Evolutionary conservation across 2,113 vertebrate species (phyloP).

Genomic region (Dipodomys stephensi): DNA sequence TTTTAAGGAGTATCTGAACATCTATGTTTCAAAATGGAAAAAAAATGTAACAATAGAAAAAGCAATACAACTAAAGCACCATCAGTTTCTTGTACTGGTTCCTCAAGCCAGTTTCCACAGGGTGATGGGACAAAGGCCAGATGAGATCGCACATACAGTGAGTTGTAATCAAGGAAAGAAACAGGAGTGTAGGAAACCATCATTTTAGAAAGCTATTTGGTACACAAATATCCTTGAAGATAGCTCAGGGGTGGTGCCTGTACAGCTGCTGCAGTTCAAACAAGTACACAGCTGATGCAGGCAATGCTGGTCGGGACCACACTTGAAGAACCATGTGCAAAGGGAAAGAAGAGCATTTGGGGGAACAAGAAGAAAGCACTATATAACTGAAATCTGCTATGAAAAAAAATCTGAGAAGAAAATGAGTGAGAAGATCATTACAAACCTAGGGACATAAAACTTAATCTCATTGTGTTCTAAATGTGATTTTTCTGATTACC

Average conservation of each 20-base stretch:
- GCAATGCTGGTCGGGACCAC: not conserved
- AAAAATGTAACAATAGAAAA: not conserved
- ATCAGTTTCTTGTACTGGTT: not conserved
- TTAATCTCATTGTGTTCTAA: not conserved
- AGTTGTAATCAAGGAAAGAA: not conserved
- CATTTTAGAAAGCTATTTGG: not conserved
- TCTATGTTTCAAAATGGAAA: constrained; percentile 31
- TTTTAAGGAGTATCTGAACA: constrained; percentile 1
- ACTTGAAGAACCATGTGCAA: not conserved
- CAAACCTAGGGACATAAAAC: not conserved
- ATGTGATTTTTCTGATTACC: not conserved
- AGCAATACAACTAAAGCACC: not conserved
- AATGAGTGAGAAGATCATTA: not conserved
- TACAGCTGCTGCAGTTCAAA: not conserved
- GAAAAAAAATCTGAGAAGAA: not conserved
- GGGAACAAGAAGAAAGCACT: not conserved
- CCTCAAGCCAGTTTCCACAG: not conserved
- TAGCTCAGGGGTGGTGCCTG: not conserved
- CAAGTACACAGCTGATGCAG: not conserved
- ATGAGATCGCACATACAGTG: not conserved
- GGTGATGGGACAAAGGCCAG: not conserved
- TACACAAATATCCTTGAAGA: constrained; percentile 34
- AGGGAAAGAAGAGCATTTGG: not conserved
- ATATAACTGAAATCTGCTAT: not conserved
- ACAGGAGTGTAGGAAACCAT: not conserved